Percentiles rank a stretch among this genome's conserved stretches.
Conservation (phyloP, 2,113 vertebrate genomes). For the Scalopus aquaticus region DNA sequence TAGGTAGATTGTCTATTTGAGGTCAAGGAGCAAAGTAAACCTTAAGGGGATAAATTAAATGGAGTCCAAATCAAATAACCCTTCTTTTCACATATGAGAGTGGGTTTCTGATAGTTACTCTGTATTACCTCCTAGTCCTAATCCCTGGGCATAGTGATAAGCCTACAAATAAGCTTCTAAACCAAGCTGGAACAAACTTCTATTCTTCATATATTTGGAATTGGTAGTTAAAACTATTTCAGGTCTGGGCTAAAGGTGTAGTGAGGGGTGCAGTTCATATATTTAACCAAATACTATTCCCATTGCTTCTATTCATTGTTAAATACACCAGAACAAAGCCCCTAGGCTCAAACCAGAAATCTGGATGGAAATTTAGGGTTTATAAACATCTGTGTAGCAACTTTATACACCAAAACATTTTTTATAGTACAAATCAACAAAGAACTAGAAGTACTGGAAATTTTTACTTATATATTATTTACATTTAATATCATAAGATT, state of each 20-base stretch:
- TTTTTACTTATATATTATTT: background rate
- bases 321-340: background rate
- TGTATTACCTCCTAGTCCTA: background rate
- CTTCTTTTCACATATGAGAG: background rate
- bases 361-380: background rate
- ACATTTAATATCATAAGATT: background rate
- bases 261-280: background rate
- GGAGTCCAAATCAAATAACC: background rate
- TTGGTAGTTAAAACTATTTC: background rate
- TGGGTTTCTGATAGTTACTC: background rate
- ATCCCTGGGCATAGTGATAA: background rate
- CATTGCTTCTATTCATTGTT: background rate
- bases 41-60: background rate
- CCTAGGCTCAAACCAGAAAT: conserved; percentile 4
- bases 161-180: background rate
- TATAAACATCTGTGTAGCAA: background rate
- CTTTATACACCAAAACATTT: background rate
- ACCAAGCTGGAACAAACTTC: background rate
- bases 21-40: background rate
- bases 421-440: background rate
- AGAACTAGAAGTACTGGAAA: background rate
- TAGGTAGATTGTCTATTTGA: background rate
- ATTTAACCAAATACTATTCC: background rate
- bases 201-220: background rate
- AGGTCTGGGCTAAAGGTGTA: background rate